phyloP scores from a whole-genome alignment of 1,140 invertebrate species.

The Drosophila sucinea region DNA sequence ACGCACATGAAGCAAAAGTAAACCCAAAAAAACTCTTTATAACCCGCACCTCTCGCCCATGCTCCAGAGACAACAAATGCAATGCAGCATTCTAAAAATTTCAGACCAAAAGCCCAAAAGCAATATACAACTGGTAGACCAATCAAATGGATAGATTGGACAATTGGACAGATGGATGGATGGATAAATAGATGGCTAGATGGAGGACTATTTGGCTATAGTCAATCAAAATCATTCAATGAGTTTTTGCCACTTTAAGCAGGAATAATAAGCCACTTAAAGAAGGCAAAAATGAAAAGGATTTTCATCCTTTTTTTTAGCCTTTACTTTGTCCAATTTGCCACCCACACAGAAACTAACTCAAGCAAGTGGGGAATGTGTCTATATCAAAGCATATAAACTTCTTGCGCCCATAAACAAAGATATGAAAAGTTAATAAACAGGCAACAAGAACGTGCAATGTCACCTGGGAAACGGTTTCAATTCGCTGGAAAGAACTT shows the following conservation, averaged over 20 bases:
- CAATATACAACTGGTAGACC: constrained; percentile 45
- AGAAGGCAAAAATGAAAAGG: constrained; percentile 18
- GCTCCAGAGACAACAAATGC: constrained; percentile 31
- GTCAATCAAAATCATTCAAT: constrained; percentile 27
- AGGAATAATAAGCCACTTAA: constrained; percentile 8
- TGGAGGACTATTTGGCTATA: background rate
- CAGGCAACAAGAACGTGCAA: constrained; percentile 51
- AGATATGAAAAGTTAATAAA: constrained; percentile 75
- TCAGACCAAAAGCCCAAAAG: constrained; percentile 41
- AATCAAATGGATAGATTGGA: constrained; percentile 15
- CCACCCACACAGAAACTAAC: background rate
- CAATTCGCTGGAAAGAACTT: constrained; percentile 24
- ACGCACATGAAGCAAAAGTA: constrained; percentile 17
- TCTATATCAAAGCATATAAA: constrained; percentile 47
- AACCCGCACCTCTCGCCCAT: background rate
- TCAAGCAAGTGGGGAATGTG: background rate
- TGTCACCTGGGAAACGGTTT: constrained; percentile 50
- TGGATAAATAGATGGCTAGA: constrained; percentile 1
- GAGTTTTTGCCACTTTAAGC: constrained; percentile 10
- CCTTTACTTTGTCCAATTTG: constrained; percentile 19
- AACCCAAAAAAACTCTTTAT: constrained; percentile 17
- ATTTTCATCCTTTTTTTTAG: background rate
- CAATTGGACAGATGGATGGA: constrained; percentile 15
- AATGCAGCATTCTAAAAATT: constrained; percentile 32
- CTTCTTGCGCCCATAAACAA: constrained; percentile 60